Base-by-base conservation (phyloP, 2,888 invertebrate genomes). In the Artemia sp. region DNA sequence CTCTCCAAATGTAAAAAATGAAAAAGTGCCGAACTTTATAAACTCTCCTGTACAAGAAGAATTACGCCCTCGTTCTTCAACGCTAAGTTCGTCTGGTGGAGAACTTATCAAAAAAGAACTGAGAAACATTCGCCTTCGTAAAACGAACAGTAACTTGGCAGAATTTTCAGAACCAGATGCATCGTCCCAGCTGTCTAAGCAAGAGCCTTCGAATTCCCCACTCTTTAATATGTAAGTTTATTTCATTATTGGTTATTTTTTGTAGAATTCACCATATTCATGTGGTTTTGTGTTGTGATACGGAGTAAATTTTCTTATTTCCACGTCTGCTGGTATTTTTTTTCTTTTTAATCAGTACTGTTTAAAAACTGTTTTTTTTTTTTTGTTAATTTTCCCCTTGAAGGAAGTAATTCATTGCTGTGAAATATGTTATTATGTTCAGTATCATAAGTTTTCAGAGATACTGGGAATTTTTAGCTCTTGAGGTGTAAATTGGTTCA, bases 171-270 rank as follows among this genome's bases (percentile, higher is more conserved):
- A 52, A 52, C 52, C 52, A n/a, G 68, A 68, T 51, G n/a, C 51
- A 3, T 52, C 51, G 7, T 14, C 52, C 24, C 52, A 51, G n/a
- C 51, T 68, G 68, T 70, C 72, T 66, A 70, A 69, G 51, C 71
- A 72, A 58, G 70, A 71, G 51, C 74, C 74, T 70, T 72, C 73
- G 68, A 76, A 75, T 66, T 78, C 77, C 70, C 78, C 79, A 38
- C 77, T 79, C 75, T 77, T 78, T 74, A 77, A 78, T 71, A 78
- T 79, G 79, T 78, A 75, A 75, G 75, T 73, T 51, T 19, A 64
- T 70, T 68, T 24, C 52, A 68, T 70, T 19, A 11, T 69, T 67
- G 4, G 58, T 68, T 51, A 8, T 10, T 50, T 69, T 12, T 51
- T 7, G 51, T 24, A 70, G 52, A 70, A 53, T 38, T 5, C 14